Conservation (phyloP, 2,888 invertebrate genomes). For the Germaria angustata region DNA sequence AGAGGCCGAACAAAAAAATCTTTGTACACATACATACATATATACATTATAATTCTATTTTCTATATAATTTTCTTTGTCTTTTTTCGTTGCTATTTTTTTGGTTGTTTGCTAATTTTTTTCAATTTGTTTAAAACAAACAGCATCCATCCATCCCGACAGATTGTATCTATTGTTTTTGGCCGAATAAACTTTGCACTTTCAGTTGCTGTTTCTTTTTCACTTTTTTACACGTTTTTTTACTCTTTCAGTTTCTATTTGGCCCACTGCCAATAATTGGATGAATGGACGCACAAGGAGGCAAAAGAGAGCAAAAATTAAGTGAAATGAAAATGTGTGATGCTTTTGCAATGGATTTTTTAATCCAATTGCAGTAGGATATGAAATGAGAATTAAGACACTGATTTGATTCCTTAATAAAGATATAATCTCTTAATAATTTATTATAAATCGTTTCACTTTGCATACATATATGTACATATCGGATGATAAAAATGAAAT, state of each 20-base stretch:
- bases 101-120: slow-evolving; percentile 32
- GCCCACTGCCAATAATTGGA: slow-evolving; percentile 54
- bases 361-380: slow-evolving; percentile 29
- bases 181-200: slow-evolving; percentile 68
- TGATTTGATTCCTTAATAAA: slow-evolving; percentile 17
- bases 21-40: background rate
- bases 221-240: slow-evolving; percentile 19
- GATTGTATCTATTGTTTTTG: slow-evolving; percentile 64
- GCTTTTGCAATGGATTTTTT: slow-evolving; percentile 25
- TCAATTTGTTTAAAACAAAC: slow-evolving; percentile 47
- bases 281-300: background rate
- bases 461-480: background rate
- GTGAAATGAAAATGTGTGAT: slow-evolving; percentile 12
- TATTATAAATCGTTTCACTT: background rate
- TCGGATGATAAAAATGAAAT: background rate
- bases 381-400: slow-evolving; percentile 16
- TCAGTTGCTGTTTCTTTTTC: slow-evolving; percentile 43
- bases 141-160: slow-evolving; percentile 32
- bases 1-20: background rate
- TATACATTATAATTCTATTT: slow-evolving; percentile 15
- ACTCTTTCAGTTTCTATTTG: slow-evolving; percentile 64
- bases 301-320: background rate
- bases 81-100: background rate
- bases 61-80: slow-evolving; percentile 5
- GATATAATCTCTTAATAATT: background rate